Base-by-base conservation (phyloP, 2,888 invertebrate genomes). In the Lithophane ornitopus region DNA sequence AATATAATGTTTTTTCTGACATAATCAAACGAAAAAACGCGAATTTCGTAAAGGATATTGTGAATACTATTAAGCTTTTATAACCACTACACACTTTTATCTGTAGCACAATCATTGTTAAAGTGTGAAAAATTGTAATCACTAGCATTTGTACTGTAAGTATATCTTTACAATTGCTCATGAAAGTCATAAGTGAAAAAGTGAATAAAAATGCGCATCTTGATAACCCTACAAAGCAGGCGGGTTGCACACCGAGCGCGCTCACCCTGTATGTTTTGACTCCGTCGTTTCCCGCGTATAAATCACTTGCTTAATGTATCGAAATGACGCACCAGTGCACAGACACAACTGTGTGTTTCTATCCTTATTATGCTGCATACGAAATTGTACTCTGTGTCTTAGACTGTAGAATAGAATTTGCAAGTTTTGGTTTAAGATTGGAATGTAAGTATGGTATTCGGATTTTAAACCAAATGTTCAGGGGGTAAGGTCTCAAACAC, bases 241-340 rank as follows among this genome's bases (percentile, higher is more conserved):
- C 86, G 68, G 82, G 80, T 78, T 81, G 82, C 87, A 90, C 89
- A 89, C 91, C 83, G 83, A 85, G 83, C 90, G 86, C 82, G 72
- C 75, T 80, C 89, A 87, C 92, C 92, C 94, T 89, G 91, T 90
- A 91, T 96, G 96, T 96, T 96, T 93, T 96, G 96, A 96, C 95
- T 95, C 91, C 89, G 90, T 89, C 90, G 93, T 91, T 94, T 95
- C 95, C 94, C 94, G 91, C 90, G 90, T 91, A 95, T 96, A 96
- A 94, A 96, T 96, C 96, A 96, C 95, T 91, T 91, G 94, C 90
- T 93, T 96, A 96, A 96, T 96, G 96, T 96, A 96, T 95, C 95
- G 95, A 94, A 92, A 94, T 95, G 94, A 94, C 92, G 92, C 92
- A 93, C 91, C 93, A 89, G 90, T 90, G 86, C 86, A 82, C 90